Evolutionary conservation across 2,113 vertebrate genomes (phyloP).

Genomic region (Noctilio leporinus): DNA sequence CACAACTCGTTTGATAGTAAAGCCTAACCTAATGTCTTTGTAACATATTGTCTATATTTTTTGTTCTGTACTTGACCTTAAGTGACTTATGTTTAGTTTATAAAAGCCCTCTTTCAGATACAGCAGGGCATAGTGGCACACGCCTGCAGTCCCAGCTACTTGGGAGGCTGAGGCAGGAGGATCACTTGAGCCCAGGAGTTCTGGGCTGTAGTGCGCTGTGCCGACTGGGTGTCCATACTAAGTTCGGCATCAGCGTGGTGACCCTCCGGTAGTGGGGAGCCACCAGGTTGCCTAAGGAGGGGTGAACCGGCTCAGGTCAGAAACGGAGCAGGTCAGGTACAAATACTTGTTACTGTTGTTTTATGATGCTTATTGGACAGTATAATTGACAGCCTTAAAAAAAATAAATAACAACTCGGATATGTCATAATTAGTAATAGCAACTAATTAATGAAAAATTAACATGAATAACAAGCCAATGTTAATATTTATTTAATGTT

Average conservation of each 20-base stretch:
- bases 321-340: too few species aligned
- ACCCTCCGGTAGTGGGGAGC: too few species aligned
- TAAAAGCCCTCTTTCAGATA: neutral
- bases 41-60: neutral
- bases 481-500: neutral
- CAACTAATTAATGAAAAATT: neutral
- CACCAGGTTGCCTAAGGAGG: too few species aligned
- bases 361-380: neutral
- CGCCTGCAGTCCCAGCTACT: too few species aligned
- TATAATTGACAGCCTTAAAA: neutral
- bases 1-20: neutral
- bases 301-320: too few species aligned
- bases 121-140: too few species aligned
- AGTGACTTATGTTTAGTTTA: constrained; percentile 14
- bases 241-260: too few species aligned
- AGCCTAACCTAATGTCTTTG: neutral
- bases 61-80: neutral
- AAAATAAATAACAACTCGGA: constrained; percentile 2
- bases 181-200: too few species aligned
- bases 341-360: too few species aligned
- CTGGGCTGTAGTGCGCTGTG: too few species aligned
- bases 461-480: neutral
- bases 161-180: too few species aligned
- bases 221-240: too few species aligned
- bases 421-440: neutral